A percentile compares a stretch with the other conserved stretches of the same genome.
These are phyloP conservation scores for Palythoa caribaeorum DNA, from an alignment of 92 coral and sea anemone genomes.

Conservation along the genomic window DNA sequence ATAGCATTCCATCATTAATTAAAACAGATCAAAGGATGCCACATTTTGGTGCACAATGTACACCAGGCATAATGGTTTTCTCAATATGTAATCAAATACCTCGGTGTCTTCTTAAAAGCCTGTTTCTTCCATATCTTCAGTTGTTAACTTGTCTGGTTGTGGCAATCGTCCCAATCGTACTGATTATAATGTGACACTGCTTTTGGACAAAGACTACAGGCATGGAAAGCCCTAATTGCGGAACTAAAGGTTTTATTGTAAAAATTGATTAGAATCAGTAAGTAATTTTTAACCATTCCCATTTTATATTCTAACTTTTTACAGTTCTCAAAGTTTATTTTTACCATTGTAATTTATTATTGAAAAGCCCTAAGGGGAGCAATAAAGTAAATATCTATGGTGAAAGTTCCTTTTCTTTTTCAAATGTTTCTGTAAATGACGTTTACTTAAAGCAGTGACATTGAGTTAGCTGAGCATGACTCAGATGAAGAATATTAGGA, in stretches of 20 bases:
- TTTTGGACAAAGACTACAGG: constrained; percentile 25
- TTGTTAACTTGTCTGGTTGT: not conserved
- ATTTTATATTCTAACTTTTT: too few relatives aligned
- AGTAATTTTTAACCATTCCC: too few relatives aligned
- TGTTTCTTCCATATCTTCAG: not conserved
- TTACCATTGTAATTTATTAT: too few relatives aligned
- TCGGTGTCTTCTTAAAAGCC: constrained; percentile 43
- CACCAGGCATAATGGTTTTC: not conserved
- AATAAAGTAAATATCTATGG: not conserved
- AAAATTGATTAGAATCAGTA: too few relatives aligned
- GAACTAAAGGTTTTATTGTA: too few relatives aligned
- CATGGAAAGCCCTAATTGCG: too few relatives aligned
- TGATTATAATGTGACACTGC: not conserved
- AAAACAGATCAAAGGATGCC: not conserved
- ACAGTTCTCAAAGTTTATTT: too few relatives aligned
- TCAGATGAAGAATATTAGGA: not conserved
- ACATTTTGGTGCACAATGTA: not conserved
- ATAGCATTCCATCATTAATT: not conserved
- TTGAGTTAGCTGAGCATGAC: not conserved
- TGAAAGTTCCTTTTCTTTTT: not conserved
- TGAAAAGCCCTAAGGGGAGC: too few relatives aligned
- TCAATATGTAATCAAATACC: not conserved
- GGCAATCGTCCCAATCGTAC: not conserved
- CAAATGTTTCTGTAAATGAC: not conserved
- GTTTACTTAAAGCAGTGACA: constrained; percentile 14